Percentiles rank a stretch among this genome's conserved stretches.
Conservation (phyloP, 2,113 vertebrate genomes). For the Chionomys nivalis region DNA sequence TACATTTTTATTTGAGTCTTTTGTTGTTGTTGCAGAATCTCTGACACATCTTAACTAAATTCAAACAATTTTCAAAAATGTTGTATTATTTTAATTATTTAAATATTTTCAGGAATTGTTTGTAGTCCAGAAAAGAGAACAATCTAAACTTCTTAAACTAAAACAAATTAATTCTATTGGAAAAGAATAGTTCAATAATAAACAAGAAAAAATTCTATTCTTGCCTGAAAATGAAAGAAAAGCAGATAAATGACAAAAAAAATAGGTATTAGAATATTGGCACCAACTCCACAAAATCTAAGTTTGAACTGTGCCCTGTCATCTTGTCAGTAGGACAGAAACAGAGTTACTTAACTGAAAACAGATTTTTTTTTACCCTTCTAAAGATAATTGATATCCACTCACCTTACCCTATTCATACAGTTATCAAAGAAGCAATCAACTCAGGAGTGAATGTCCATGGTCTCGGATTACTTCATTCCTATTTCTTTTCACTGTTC, state of each 20-base stretch:
- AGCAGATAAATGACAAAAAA: background rate
- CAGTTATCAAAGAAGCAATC: background rate
- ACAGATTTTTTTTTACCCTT: background rate
- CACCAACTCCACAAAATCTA: background rate
- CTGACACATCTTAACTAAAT: background rate
- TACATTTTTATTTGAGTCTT: background rate
- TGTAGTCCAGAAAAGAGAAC: background rate
- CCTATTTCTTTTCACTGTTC: background rate
- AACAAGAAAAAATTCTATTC: slow-evolving; percentile 12
- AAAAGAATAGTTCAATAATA: slow-evolving; percentile 30
- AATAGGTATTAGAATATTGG: background rate
- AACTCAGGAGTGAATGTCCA: background rate
- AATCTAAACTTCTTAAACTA: slow-evolving; percentile 42
- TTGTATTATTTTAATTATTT: slow-evolving; percentile 32
- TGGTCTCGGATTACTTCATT: background rate
- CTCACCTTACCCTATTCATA: too few species aligned
- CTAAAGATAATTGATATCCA: background rate
- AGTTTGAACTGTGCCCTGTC: background rate
- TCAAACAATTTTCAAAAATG: background rate
- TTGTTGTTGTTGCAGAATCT: slow-evolving; percentile 4
- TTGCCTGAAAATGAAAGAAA: slow-evolving; percentile 43
- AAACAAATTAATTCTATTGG: slow-evolving; percentile 12
- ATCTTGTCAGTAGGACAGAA: background rate
- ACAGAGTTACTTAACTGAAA: background rate
- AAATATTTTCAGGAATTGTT: slow-evolving; percentile 27